These are phyloP conservation scores for Agelas oroides DNA, from an alignment of 37 sponge, comb jelly and placozoan genomes.

Conservation along the genomic window DNA sequence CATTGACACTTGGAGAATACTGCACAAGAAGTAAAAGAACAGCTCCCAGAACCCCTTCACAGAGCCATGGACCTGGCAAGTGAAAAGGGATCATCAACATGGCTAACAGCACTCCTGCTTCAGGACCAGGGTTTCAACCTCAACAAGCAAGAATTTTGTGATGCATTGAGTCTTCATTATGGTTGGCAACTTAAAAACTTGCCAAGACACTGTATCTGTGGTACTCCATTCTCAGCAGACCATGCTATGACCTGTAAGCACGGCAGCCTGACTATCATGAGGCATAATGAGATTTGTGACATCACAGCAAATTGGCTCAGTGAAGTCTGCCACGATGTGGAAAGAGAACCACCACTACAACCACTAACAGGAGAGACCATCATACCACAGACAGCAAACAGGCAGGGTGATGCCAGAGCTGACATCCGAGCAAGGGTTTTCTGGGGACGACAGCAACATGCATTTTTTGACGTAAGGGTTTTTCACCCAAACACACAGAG, in stretches of 20 bases:
- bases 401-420: background rate
- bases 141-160: conserved; percentile 33
- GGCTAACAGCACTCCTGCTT: background rate
- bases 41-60: too few species aligned
- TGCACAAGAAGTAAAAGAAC: too few species aligned
- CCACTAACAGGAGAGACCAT: conserved; percentile 17
- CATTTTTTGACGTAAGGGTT: conserved; percentile 19
- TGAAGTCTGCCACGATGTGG: conserved; percentile 28
- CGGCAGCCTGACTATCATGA: background rate
- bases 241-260: conserved; percentile 2
- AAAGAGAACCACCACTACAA: conserved; percentile 20
- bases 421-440: conserved; percentile 8
- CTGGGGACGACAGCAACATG: background rate
- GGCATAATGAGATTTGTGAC: conserved; percentile 39
- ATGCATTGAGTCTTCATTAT: conserved; percentile 24
- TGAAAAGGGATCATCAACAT: background rate
- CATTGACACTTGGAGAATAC: too few species aligned
- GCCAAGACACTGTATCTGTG: conserved; percentile 14
- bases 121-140: conserved; percentile 14
- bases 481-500: conserved; percentile 12
- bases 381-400: background rate
- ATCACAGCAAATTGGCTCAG: background rate
- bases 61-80: too few species aligned
- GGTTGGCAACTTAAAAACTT: background rate
- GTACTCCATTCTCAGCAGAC: conserved; percentile 4